Conservation (phyloP, 2,888 invertebrate species). For the Phanerotoma sp. region DNA sequence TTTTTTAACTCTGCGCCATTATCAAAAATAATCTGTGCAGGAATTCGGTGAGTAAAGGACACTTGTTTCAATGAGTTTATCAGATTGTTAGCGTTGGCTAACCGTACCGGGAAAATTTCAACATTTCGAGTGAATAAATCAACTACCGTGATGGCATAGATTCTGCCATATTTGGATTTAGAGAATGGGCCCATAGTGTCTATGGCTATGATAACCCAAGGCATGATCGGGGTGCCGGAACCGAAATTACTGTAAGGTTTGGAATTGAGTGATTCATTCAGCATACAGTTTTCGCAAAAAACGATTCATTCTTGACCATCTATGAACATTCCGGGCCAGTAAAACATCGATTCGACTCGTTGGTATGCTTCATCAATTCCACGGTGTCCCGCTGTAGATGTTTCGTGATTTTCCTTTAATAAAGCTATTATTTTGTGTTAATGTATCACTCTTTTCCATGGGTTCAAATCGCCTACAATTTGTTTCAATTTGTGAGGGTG, state of each 20-base stretch:
- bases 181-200: no score
- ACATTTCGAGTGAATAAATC: conserved; percentile 8
- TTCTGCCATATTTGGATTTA: not conserved
- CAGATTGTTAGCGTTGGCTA: conserved; percentile 2
- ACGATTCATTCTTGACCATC: no score
- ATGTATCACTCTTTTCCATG: not conserved
- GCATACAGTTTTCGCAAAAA: no score
- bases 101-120: conserved; percentile 2
- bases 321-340: conserved; percentile 27
- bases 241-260: not conserved
- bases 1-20: conserved; percentile 17
- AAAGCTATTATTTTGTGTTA: not conserved
- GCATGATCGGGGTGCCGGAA: not conserved
- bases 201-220: conserved; percentile 5
- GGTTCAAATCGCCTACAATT: not conserved
- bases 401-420: not conserved
- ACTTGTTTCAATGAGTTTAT: not conserved
- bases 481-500: not conserved
- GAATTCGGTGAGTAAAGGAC: conserved; percentile 1
- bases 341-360: conserved; percentile 9
- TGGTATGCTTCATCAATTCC: conserved; percentile 17
- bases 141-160: not conserved
- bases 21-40: conserved; percentile 1
- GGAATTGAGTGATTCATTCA: not conserved
- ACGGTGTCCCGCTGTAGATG: no score